Evolutionary conservation across 2,888 invertebrate species (phyloP).

Genomic region (Leptopilina myrica): DNA sequence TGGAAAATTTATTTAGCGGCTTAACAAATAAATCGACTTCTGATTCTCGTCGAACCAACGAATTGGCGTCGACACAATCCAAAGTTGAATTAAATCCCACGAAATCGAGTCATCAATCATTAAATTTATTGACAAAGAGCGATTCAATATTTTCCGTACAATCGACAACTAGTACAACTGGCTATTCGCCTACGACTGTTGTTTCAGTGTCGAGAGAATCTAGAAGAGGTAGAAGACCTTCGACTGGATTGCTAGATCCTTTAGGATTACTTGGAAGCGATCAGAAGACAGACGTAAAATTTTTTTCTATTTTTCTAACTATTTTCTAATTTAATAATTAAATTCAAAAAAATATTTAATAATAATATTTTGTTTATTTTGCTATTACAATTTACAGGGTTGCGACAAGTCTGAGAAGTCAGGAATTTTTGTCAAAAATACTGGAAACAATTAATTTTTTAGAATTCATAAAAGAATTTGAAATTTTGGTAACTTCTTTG

Average conservation of each 20-base stretch:
- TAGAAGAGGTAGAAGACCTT: slow-evolving; percentile 64
- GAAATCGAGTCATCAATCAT: neutral
- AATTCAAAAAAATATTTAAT: too few relatives aligned
- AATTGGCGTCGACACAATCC: neutral
- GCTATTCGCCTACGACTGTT: slow-evolving; percentile 57
- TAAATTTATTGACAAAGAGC: slow-evolving; percentile 24
- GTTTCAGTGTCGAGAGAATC: slow-evolving; percentile 59
- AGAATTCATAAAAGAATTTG: too few relatives aligned
- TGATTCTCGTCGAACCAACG: slow-evolving; percentile 45
- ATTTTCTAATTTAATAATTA: too few relatives aligned
- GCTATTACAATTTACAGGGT: too few relatives aligned
- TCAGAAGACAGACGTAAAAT: slow-evolving; percentile 42
- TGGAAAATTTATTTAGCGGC: slow-evolving; percentile 68
- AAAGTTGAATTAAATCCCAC: neutral
- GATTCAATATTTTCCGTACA: slow-evolving; percentile 46
- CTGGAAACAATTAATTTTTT: too few relatives aligned
- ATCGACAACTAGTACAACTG: slow-evolving; percentile 47
- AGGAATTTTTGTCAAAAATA: too few relatives aligned
- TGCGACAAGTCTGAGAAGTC: too few relatives aligned
- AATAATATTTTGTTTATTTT: too few relatives aligned
- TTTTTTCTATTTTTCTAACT: too few relatives aligned
- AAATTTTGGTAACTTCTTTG: too few relatives aligned
- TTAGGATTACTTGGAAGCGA: slow-evolving; percentile 64
- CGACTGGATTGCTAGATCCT: slow-evolving; percentile 65
- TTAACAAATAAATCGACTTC: slow-evolving; percentile 47